Evolutionary conservation across 53 echinoderm and acorn worm species (phyloP), one percentile per base, ranked within the genome.

Genomic region (Paracentrotus lividus): DNA sequence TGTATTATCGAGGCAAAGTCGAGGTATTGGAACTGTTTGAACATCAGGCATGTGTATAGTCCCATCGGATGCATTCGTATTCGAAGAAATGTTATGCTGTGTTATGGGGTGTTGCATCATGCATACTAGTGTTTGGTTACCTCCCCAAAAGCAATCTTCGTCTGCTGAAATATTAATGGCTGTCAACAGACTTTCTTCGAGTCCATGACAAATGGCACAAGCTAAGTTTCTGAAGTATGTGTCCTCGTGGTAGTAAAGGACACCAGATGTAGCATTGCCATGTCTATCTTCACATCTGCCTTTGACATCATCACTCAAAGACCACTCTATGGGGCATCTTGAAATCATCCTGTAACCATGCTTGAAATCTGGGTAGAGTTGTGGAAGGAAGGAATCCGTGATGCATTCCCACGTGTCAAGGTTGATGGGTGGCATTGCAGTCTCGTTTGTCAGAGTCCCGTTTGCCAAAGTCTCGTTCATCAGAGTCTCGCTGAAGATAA

Each of bases 291-390:
- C 91, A 68, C 91, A 91, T 0, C n/a, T 72, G 5, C 16, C 72
- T 67, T 47, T 67, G 49, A 91, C 45, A 23, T 91, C 91, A 9
- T 86, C 86, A 29, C 75, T 75, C 1, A 24, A 45, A 45, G 47
- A 47, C 91, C 91, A 91, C 15, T 27, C 51, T 3, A 32, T 21
- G 5, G 91, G 91, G 34, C 91, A 91, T 9, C 34, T 52, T 3
- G 69, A 9, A 29, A 91, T 40, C 75, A 91, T 91, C 31, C 91
- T 20, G 23, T 91, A 91, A 8, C 91, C 91, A 72, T 91, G 91
- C 15, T n/a, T 3, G 7, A 91, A 75, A 1, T 52, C 53, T 69
- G 91, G 91, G 21, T 69, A 52, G n/a, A 29, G 18, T 7, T 33
- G 69, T 29, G 91, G 72, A 18, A 91, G 47, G 9, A 51, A 75